Conservation (phyloP, 2,113 vertebrate genomes). For the Amphiprion percula region DNA sequence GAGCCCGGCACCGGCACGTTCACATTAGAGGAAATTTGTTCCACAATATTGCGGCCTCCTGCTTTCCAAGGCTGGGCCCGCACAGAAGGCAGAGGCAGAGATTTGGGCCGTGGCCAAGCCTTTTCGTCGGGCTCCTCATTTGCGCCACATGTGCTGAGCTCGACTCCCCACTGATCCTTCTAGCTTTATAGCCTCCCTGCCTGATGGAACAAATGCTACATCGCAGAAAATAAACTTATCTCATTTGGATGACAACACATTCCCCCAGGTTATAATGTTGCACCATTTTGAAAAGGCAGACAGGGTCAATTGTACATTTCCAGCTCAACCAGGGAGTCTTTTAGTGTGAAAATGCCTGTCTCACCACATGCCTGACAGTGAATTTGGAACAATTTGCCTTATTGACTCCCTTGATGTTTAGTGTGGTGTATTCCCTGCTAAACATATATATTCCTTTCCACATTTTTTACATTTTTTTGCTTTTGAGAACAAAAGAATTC, state of each 20-base stretch:
- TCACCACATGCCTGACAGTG: conserved; percentile 72
- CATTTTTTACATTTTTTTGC: conserved; percentile 28
- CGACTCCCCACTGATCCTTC: conserved; percentile 89
- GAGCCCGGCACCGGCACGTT: conserved; percentile 86
- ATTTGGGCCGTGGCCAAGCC: conserved; percentile 92
- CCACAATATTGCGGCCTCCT: conserved; percentile 89
- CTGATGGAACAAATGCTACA: conserved; percentile 94
- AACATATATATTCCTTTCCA: conserved; percentile 41
- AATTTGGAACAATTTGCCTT: conserved; percentile 74
- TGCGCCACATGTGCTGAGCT: conserved; percentile 86
- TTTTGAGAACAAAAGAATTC: conserved; percentile 30
- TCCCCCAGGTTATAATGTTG: conserved; percentile 91
- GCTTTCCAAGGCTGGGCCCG: conserved; percentile 85
- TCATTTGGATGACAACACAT: conserved; percentile 95
- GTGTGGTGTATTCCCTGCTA: conserved; percentile 41
- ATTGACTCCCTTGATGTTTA: conserved; percentile 61
- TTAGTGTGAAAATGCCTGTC: conserved; percentile 74
- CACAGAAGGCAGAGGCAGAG: conserved; percentile 95
- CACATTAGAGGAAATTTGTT: conserved; percentile 92
- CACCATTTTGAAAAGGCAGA: conserved; percentile 86
- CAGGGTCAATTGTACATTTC: conserved; percentile 87
- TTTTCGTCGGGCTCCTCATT: conserved; percentile 81
- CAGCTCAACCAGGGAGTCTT: conserved; percentile 81
- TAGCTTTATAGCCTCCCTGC: conserved; percentile 91
- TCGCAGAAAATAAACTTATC: conserved; percentile 96